These are phyloP conservation scores for Dolichoris vasculosae DNA, from an alignment of 1,140 invertebrate genomes.

Conservation along the genomic window DNA sequence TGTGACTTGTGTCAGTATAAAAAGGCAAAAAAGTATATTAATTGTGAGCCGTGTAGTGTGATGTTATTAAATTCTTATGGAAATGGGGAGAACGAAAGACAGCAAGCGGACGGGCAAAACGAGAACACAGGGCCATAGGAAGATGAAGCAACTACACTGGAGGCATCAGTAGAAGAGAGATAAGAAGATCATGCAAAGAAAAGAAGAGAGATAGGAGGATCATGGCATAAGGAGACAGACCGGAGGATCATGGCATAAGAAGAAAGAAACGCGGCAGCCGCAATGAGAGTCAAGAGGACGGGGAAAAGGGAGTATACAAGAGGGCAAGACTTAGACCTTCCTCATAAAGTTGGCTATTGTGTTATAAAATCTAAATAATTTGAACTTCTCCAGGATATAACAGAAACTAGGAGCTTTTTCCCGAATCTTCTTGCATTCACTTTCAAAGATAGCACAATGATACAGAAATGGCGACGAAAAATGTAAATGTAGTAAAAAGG, in stretches of 20 bases:
- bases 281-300: neutral
- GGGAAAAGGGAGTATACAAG: neutral
- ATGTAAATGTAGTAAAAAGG: conserved; percentile 52
- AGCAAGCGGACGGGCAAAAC: conserved; percentile 24
- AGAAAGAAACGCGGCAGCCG: neutral
- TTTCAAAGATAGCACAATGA: neutral
- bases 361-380: conserved; percentile 75
- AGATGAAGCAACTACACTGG: neutral
- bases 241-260: neutral
- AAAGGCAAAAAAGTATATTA: conserved; percentile 73
- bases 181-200: neutral
- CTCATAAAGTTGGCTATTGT: conserved; percentile 73
- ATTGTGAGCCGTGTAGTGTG: conserved; percentile 70
- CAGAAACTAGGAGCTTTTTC: neutral
- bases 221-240: neutral
- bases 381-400: conserved; percentile 60
- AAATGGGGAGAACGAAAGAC: conserved; percentile 62
- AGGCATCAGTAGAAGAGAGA: neutral
- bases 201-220: no score
- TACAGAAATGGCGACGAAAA: conserved; percentile 38
- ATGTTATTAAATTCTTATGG: conserved; percentile 75
- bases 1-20: conserved; percentile 54
- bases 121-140: neutral
- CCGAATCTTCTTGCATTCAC: no score
- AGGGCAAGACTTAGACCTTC: conserved; percentile 46